Percentiles rank a stretch among this genome's conserved stretches.
These are phyloP conservation scores for Cosmorhoe ocellata DNA, from an alignment of 2,888 invertebrate species.

Conservation along the genomic window DNA sequence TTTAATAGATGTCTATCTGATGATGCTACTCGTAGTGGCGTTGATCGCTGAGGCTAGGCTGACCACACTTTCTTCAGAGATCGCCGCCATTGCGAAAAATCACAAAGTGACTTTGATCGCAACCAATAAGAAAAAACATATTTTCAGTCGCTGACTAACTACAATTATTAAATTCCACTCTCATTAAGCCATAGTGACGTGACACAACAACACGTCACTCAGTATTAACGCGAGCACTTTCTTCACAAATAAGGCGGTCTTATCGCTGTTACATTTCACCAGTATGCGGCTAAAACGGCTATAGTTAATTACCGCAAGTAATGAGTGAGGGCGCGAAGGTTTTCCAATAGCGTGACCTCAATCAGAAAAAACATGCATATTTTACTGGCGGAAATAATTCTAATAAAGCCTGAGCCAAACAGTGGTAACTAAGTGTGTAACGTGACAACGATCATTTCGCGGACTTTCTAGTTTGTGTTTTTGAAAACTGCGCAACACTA, in stretches of 20 bases:
- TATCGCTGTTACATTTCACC: conserved; percentile 17
- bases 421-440: too few relatives aligned
- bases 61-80: too few relatives aligned
- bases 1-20: too few relatives aligned
- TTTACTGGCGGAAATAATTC: neutral
- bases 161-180: neutral
- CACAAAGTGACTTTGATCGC: too few relatives aligned
- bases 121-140: too few relatives aligned
- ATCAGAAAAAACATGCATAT: conserved; percentile 18
- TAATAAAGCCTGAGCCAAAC: neutral
- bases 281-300: conserved; percentile 9
- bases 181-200: conserved; percentile 5
- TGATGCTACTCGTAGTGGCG: too few relatives aligned
- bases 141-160: neutral
- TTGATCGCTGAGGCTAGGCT: too few relatives aligned
- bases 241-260: conserved; percentile 11
- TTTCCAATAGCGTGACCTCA: conserved; percentile 14
- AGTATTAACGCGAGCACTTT: conserved; percentile 17
- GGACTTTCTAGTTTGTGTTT: too few relatives aligned
- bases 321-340: conserved; percentile 16
- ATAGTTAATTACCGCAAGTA: conserved; percentile 23
- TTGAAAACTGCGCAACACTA: too few relatives aligned
- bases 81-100: too few relatives aligned
- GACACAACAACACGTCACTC: conserved; percentile 19
- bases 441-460: too few relatives aligned